Evolutionary conservation across 2,888 invertebrate genomes (phyloP), one percentile per base, ranked within the genome.

Genomic region (Caenorhabditis becei): DNA sequence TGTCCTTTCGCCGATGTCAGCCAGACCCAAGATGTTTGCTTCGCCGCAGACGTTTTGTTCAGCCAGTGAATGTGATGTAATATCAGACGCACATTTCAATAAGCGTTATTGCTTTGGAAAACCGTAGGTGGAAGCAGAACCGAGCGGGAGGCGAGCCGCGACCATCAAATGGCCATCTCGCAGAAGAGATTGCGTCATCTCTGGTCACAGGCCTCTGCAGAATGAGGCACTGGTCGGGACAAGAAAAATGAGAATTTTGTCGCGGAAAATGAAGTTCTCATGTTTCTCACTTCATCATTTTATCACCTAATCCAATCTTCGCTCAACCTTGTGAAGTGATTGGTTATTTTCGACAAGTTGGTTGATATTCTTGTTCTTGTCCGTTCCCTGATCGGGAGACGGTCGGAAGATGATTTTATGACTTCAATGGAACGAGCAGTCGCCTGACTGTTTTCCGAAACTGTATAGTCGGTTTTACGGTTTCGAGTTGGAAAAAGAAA

Each of bases 31-130:
- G 23, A 59, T 59, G 59, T 59, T 59, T 59, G 59, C 37, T 59
- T 59, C 41, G 41, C 3, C 10, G 16, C 18, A 41, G 2, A 14
- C 24, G 41, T 24, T 24, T 20, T 37, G 11, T 10, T 26, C 54
- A 26, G 37, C 20, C 24, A n/a, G 44, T 59, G 61, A 75, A 54
- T 75, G 75, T 75, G 75, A 75, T 75, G 75, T 67, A 66, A 75
- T 61, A 75, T 59, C 61, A 47, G 53, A 14, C 47, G 51, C 65
- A 74, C 35, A 66, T 66, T 66, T 66, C 66, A 53, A 62, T 18
- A 71, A 41, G 18, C 23, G 32, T 41, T n/a, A 35, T 35, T 14
- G 14, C 41, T 7, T 18, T 47, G 18, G 18, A 11, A 47, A 47
- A 47, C 14, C 41, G 16, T 41, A 16, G 16, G 16, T 41, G 41